Base-by-base conservation (phyloP, 2,797 vertebrate species). In the Acrocephalus scirpaceus region DNA sequence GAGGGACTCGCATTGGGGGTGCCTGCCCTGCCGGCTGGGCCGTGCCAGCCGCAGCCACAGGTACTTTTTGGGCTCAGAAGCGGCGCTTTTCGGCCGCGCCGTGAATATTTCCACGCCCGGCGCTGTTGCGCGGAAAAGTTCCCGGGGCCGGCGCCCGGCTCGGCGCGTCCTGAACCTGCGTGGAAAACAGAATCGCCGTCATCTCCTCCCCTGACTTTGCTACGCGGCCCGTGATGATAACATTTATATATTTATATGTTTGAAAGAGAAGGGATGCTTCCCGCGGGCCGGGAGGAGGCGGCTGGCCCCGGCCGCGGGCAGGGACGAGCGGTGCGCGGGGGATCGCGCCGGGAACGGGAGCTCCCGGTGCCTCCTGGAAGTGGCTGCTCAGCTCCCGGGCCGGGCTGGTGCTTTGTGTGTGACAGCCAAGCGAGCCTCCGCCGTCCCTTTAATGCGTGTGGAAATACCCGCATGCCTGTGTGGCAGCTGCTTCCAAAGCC, bases 401-500 rank as follows among this genome's bases (percentile, higher is more conserved):
- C 50, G 30, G 51, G 78, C 73, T 60, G 82, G 45, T 20, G 92
- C 86, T 88, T 94, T 95, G 80, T 94, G 57, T 90, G 67, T 71
- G 71, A 71, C 79, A 81, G 51, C 65, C 90, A 11, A 85, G 71
- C 70, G 47, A 92, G 58, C 70, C 74, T 84, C 84, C 74, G n/a
- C 74, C 65, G 56, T 64, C 56, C 71, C 61, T 57, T 93, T 38
- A 81, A 85, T 85, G 86, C 66, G 15, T 74, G 92, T 81, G 90
- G 97, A 97, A 97, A 98, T 95, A 95, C 94, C 97, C 64, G 92
- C 97, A 91, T 93, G 96, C 86, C 95, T 97, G 97, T 96, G 97
- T 96, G 97, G 97, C 97, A 98, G 98, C 97, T 98, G 98, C 97
- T 96, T 84, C 94, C 76, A 79, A 96, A 97, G 96, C 97, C 95